Conservation (phyloP, 2,113 vertebrate species). For the Sceloporus tristichus region DNA sequence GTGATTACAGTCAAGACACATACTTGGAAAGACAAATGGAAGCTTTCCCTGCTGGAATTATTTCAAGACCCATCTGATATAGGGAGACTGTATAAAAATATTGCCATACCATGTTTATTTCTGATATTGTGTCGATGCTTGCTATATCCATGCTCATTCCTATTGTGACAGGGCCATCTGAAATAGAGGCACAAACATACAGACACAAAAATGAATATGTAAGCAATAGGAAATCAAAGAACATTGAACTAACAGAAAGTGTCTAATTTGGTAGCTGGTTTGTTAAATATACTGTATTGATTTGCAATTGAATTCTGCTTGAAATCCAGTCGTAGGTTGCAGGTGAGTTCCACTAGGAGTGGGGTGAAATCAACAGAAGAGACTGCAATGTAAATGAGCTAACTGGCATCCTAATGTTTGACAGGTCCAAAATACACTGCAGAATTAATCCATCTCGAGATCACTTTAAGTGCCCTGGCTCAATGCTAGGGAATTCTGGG, state of each 20-base stretch:
- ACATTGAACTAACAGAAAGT: background rate
- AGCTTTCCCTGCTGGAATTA: background rate
- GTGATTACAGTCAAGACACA: background rate
- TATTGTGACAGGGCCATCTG: constrained; percentile 90
- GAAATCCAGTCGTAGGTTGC: background rate
- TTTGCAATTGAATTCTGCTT: background rate
- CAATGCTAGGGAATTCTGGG: too few relatives aligned
- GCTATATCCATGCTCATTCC: constrained; percentile 94
- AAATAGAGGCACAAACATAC: constrained; percentile 35
- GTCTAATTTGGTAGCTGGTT: background rate
- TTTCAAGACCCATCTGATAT: background rate
- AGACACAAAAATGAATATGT: background rate
- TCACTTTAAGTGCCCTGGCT: too few relatives aligned
- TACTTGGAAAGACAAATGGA: background rate
- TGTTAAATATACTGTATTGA: too few relatives aligned
- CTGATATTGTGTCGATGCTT: constrained; percentile 94
- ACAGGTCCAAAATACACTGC: too few relatives aligned
- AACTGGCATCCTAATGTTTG: too few relatives aligned
- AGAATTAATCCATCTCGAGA: too few relatives aligned
- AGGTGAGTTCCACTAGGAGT: background rate
- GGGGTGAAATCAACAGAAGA: too few relatives aligned
- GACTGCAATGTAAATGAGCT: too few relatives aligned
- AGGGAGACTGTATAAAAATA: constrained; percentile 16
- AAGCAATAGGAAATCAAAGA: background rate
- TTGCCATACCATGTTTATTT: constrained; percentile 90